Evolutionary conservation across 92 coral and sea anemone genomes (phyloP).

Genomic region (Chrysogorgia sp.): DNA sequence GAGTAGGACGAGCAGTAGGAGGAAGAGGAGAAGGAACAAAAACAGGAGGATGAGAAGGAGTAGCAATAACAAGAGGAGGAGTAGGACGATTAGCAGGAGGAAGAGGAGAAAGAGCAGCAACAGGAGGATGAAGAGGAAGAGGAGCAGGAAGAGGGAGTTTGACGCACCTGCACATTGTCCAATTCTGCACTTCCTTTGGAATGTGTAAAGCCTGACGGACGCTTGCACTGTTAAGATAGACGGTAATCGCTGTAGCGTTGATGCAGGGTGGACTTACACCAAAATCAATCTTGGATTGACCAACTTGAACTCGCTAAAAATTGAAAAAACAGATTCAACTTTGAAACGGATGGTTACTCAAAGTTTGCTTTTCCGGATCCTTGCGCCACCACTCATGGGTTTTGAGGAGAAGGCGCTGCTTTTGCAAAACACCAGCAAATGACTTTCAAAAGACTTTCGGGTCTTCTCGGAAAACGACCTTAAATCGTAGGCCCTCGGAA

Average conservation of each 20-base stretch:
- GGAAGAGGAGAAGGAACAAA: neutral
- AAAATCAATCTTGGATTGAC: neutral
- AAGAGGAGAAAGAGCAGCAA: neutral
- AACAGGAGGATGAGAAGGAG: too few relatives aligned
- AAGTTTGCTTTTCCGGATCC: too few relatives aligned
- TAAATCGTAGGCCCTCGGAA: too few relatives aligned
- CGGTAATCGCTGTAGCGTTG: conserved; percentile 9
- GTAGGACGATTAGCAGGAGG: too few relatives aligned
- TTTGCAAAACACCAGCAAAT: too few relatives aligned
- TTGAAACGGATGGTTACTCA: too few relatives aligned
- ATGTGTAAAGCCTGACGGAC: conserved; percentile 55
- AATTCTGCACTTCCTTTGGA: conserved; percentile 40
- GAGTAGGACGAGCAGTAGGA: neutral
- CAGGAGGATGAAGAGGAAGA: neutral
- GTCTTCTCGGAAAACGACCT: too few relatives aligned
- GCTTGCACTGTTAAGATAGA: conserved; percentile 36
- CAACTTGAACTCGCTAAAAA: neutral
- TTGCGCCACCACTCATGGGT: too few relatives aligned
- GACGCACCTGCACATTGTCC: conserved; percentile 26
- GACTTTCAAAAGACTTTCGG: too few relatives aligned
- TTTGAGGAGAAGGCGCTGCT: too few relatives aligned
- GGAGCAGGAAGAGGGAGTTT: neutral
- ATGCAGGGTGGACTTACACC: conserved; percentile 2
- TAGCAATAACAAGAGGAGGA: too few relatives aligned
- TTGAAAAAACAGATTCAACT: neutral